These are phyloP conservation scores for Falco naumanni DNA, from an alignment of 2,797 vertebrate species.

Conservation along the genomic window DNA sequence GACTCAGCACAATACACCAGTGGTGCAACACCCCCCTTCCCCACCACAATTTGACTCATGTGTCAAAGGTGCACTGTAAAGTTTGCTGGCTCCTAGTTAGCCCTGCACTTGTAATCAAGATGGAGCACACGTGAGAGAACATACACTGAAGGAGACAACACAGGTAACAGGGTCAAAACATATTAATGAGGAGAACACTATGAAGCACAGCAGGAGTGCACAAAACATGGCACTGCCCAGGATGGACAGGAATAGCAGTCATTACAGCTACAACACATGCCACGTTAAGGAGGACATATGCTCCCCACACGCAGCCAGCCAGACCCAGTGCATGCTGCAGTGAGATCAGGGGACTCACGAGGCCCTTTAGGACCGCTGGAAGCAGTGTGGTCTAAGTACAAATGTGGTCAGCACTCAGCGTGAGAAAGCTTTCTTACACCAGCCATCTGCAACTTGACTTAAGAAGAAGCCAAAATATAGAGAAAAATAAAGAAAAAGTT, in stretches of 20 bases:
- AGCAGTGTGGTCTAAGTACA: neutral
- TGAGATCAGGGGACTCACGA: fast-evolving
- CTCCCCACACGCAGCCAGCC: neutral
- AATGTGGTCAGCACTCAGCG: neutral
- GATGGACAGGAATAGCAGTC: neutral
- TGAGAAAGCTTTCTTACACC: neutral
- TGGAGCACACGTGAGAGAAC: neutral
- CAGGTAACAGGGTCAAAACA: neutral
- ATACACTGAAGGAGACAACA: neutral
- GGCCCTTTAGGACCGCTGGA: neutral
- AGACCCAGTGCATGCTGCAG: neutral
- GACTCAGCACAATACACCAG: fast-evolving
- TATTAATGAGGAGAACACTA: neutral
- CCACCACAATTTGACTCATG: neutral
- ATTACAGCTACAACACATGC: fast-evolving
- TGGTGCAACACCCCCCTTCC: neutral
- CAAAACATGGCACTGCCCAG: neutral
- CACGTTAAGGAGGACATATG: neutral
- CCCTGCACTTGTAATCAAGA: neutral
- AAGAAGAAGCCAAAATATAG: neutral
- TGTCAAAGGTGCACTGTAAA: neutral
- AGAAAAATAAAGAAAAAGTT: neutral
- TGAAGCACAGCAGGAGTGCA: neutral
- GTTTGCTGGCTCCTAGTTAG: neutral
- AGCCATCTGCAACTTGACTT: neutral